Evolutionary conservation across 2,113 vertebrate species (phyloP).

Genomic region (Megaleporinus macrocephalus): DNA sequence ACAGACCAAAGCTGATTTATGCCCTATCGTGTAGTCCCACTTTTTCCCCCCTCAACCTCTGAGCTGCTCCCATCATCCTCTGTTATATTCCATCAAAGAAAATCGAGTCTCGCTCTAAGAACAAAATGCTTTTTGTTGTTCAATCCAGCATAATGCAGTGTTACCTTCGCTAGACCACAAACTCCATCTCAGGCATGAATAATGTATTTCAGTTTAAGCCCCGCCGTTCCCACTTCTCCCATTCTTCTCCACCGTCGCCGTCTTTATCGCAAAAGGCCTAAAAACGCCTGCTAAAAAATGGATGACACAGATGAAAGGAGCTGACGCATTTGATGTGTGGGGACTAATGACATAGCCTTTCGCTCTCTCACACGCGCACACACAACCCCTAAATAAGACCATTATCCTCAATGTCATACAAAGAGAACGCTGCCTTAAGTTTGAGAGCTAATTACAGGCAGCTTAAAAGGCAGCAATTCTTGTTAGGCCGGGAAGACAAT

Average conservation of each 20-base stretch:
- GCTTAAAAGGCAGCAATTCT: constrained; percentile 12
- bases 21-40: background rate
- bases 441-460: constrained; percentile 16
- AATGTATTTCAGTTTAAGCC: constrained; percentile 27
- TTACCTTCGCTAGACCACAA: constrained; percentile 20
- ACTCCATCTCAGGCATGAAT: constrained; percentile 12
- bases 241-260: background rate
- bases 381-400: constrained; percentile 13
- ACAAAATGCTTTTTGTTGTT: constrained; percentile 31
- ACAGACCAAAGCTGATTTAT: background rate
- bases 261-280: background rate
- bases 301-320: background rate
- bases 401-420: constrained; percentile 17
- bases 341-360: constrained; percentile 3
- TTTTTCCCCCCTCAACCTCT: background rate
- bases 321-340: background rate
- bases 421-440: background rate
- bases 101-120: background rate
- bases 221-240: background rate
- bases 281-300: constrained; percentile 15
- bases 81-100: background rate
- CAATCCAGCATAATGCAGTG: constrained; percentile 25
- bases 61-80: background rate
- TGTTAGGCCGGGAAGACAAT: background rate
- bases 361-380: background rate